Conservation (phyloP, 1,140 invertebrate species). For the Zaprionus capensis region DNA sequence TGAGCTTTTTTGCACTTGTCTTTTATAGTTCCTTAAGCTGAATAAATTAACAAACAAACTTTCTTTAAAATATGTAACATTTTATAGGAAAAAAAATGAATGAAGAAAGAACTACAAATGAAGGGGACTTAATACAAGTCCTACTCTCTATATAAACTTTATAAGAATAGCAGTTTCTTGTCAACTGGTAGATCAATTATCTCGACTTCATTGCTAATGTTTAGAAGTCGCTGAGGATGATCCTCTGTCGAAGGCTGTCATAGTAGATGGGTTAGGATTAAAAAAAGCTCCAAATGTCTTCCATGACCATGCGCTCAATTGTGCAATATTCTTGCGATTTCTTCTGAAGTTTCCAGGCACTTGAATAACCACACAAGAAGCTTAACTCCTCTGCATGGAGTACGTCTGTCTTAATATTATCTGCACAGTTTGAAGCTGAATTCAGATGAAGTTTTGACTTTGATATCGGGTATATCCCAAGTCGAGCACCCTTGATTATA, state of each 20-base stretch:
- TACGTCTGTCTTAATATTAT: slow-evolving; percentile 69
- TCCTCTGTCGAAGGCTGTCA: slow-evolving; percentile 70
- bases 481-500: no score
- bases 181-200: slow-evolving; percentile 80
- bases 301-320: slow-evolving; percentile 76
- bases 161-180: slow-evolving; percentile 83
- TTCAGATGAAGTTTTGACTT: slow-evolving; percentile 36
- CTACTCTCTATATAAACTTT: slow-evolving; percentile 63
- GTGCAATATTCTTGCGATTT: slow-evolving; percentile 67
- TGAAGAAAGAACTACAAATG: no score
- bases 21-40: no score
- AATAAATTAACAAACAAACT: no score
- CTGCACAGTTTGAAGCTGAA: slow-evolving; percentile 68
- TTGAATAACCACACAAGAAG: slow-evolving; percentile 86
- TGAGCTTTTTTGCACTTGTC: no score
- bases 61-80: no score
- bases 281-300: slow-evolving; percentile 83
- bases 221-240: slow-evolving; percentile 60
- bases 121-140: slow-evolving; percentile 13
- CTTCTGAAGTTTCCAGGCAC: slow-evolving; percentile 81
- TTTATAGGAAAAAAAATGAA: no score
- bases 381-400: slow-evolving; percentile 88
- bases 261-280: slow-evolving; percentile 61
- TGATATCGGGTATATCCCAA: no score
- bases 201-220: slow-evolving; percentile 81